Percentiles rank a stretch among this genome's conserved stretches.
These are phyloP conservation scores for Pimephales promelas DNA, from an alignment of 2,113 vertebrate genomes.

Conservation along the genomic window DNA sequence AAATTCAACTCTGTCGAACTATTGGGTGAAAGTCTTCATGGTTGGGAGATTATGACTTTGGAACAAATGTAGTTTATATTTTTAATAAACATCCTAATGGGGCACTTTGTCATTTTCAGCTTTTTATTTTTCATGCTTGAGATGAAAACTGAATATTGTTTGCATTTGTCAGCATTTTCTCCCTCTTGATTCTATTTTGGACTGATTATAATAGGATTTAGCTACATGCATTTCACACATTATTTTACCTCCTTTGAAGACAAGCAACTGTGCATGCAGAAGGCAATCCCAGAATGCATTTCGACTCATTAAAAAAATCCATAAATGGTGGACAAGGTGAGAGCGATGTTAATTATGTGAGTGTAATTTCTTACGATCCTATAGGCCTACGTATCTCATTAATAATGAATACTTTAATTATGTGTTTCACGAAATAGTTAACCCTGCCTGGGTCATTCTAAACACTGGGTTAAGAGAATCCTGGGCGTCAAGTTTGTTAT, in stretches of 20 bases:
- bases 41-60: constrained; percentile 1
- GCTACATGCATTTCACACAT: neutral
- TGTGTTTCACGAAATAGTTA: no score
- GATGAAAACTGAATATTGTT: neutral
- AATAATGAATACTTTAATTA: no score
- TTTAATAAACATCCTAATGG: neutral
- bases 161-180: no score
- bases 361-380: neutral
- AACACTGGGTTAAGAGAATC: no score
- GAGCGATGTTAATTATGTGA: neutral
- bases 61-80: neutral
- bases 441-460: no score
- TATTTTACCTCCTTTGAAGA: neutral
- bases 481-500: no score
- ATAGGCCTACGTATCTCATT: neutral
- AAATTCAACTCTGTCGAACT: neutral
- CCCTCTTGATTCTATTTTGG: no score
- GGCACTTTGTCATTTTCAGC: neutral
- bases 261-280: neutral
- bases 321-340: neutral
- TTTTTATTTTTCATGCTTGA: neutral
- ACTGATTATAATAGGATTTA: neutral
- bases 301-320: no score
- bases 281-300: neutral
- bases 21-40: neutral